Conservation (phyloP, 2,797 vertebrate species). For the Atherinosoma microstoma region DNA sequence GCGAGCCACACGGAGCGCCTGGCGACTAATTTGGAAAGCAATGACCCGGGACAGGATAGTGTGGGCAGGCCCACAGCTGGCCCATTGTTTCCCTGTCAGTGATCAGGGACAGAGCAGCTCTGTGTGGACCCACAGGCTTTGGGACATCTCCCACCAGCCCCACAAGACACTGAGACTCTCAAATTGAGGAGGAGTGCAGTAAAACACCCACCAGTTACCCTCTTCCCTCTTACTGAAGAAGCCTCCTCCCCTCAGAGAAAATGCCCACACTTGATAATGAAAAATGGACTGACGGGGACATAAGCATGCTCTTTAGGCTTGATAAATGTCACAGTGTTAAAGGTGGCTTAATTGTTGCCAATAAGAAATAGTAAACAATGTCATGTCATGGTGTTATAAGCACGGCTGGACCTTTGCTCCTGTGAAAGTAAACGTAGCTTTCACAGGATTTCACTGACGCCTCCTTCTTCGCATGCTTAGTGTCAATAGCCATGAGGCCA, state of each 20-base stretch:
- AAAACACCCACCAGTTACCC: slow-evolving; percentile 56
- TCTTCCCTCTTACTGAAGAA: slow-evolving; percentile 33
- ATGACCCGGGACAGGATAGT: slow-evolving; percentile 40
- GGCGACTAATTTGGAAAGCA: slow-evolving; percentile 19
- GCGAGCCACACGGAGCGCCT: slow-evolving; percentile 56
- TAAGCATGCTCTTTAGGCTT: slow-evolving; percentile 27
- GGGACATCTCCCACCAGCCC: slow-evolving; percentile 81
- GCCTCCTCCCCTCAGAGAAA: slow-evolving; percentile 22
- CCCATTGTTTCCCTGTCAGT: slow-evolving; percentile 77
- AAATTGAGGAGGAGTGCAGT: slow-evolving; percentile 55
- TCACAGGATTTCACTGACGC: slow-evolving; percentile 22
- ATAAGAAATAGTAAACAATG: slow-evolving; percentile 4
- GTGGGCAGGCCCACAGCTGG: slow-evolving; percentile 67
- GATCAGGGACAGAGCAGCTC: slow-evolving; percentile 74
- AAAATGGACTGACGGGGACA: slow-evolving; percentile 24
- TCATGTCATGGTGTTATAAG: slow-evolving; percentile 30
- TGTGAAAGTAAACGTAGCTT: slow-evolving; percentile 22
- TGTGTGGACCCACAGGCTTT: slow-evolving; percentile 75
- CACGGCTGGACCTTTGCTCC: slow-evolving; percentile 2
- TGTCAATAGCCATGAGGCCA: slow-evolving; percentile 3
- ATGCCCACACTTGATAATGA: slow-evolving; percentile 25
- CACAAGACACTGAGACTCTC: slow-evolving; percentile 70
- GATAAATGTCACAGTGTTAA: slow-evolving; percentile 30
- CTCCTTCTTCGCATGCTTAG: not conserved
- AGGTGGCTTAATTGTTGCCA: not conserved